Evolutionary conservation across 1,140 invertebrate genomes (phyloP).

Genomic region (Leptopilina clavipes): DNA sequence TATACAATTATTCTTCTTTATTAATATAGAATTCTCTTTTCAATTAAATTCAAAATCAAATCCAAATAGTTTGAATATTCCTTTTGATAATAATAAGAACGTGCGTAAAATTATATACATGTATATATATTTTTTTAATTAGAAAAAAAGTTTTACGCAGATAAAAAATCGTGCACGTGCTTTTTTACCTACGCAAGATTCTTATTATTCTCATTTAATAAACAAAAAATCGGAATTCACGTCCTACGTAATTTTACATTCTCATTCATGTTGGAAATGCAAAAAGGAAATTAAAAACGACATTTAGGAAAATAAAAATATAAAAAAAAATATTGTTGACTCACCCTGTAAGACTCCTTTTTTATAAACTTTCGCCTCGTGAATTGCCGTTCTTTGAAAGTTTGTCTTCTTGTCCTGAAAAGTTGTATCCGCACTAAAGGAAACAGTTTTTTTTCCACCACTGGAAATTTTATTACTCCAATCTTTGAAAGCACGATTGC

Average conservation of each 20-base stretch:
- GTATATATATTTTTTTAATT: too few species aligned
- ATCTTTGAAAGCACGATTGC: slow-evolving; percentile 50
- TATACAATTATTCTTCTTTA: background rate
- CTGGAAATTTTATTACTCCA: slow-evolving; percentile 49
- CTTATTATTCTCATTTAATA: too few species aligned
- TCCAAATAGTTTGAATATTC: too few species aligned
- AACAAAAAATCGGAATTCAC: background rate
- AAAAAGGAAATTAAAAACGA: too few species aligned
- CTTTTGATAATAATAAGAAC: too few species aligned
- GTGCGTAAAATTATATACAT: too few species aligned
- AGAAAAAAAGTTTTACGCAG: too few species aligned
- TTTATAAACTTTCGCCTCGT: slow-evolving; percentile 69
- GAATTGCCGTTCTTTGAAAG: slow-evolving; percentile 58
- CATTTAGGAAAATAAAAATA: background rate
- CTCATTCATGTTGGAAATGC: too few species aligned
- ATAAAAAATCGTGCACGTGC: too few species aligned
- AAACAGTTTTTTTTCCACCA: slow-evolving; percentile 67
- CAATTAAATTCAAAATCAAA: too few species aligned
- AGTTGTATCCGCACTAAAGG: slow-evolving; percentile 69
- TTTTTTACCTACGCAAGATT: too few species aligned
- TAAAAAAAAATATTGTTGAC: slow-evolving; percentile 4
- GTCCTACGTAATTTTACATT: too few species aligned
- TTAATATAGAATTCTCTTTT: background rate
- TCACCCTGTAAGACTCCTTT: slow-evolving; percentile 70
- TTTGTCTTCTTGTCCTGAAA: slow-evolving; percentile 61